Evolutionary conservation across 1,140 invertebrate genomes (phyloP), one percentile per base, ranked within the genome.

Genomic region (Cherax destructor): DNA sequence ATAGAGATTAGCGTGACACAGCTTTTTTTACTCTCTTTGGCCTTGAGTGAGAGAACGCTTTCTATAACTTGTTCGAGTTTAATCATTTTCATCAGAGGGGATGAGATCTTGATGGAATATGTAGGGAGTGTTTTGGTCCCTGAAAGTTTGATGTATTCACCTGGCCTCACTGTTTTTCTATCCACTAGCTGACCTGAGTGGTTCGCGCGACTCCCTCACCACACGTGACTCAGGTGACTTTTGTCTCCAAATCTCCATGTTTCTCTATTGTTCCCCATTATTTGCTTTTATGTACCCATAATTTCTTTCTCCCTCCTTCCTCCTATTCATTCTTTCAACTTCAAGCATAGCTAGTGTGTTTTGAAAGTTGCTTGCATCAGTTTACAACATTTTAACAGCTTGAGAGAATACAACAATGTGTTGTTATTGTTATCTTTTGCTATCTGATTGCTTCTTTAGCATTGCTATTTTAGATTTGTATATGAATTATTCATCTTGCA

Each of bases 201-300:
- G 96, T 94, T 97, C 96, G 92, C 96, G 96, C 95, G 96, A 97
- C 95, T 97, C 96, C 93, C 95, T 97, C 94, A 96, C 96, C 94
- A 96, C 96, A 92, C 96, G 97, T 95, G 96, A 97, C 95, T 96
- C 96, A 97, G 96, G 96, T 97, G 95, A 96, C 94, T 94, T 50
- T 65, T 92, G 77, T 84, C 83, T 92, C 92, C 24, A 90, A 47
- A 86, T 88, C 85, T 50, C 72, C 77, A 4, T 86, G 91, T 92
- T 83, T 72, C 92, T 93, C 65, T 24, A 50, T 59, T 92, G 77
- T 83, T 83, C 79, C 30, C 85, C 13, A 10, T 89, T 24, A 41
- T 81, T 69, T 92, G 93, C 69, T n/a, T 59, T 59, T 93, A 91
- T 76, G 74, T 83, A 77, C 30, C 85, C n/a, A 13, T 89, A 21